These are phyloP conservation scores for Bungarus multicinctus DNA, from an alignment of 2,113 vertebrate species.

Conservation along the genomic window DNA sequence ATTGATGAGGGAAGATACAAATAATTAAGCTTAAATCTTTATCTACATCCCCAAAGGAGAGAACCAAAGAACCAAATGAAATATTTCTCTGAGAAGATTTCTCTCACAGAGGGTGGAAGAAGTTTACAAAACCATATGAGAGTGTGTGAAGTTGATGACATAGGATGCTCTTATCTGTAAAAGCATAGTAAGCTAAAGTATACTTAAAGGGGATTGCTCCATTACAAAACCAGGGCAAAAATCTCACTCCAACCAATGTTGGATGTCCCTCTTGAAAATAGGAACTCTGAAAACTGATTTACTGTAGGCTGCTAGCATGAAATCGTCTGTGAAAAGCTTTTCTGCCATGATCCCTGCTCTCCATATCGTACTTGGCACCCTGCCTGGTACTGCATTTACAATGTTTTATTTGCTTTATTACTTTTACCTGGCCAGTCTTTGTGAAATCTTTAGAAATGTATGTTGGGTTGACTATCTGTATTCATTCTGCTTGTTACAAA, in stretches of 20 bases:
- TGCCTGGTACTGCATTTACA: no score
- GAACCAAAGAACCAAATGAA: neutral
- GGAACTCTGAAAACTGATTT: conserved; percentile 48
- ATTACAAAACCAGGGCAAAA: conserved; percentile 43
- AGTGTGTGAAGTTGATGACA: neutral
- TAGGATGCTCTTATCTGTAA: neutral
- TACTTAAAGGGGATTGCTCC: neutral
- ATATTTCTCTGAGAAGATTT: neutral
- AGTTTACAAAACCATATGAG: neutral
- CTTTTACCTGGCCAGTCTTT: no score
- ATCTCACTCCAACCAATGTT: conserved; percentile 33
- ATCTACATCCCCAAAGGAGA: neutral
- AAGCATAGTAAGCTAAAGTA: neutral
- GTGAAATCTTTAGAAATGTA: conserved; percentile 8
- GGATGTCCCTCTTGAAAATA: conserved; percentile 50
- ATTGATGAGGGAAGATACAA: neutral
- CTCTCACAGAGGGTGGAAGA: neutral
- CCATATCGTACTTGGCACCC: no score
- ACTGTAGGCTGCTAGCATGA: conserved; percentile 51
- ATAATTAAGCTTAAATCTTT: neutral
- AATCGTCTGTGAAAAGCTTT: conserved; percentile 45
- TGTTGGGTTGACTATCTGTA: neutral
- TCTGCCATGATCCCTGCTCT: neutral
- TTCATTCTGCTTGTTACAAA: conserved; percentile 50
- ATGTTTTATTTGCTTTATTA: no score